Evolutionary conservation across 2,113 vertebrate species (phyloP), one percentile per base, ranked within the genome.

Genomic region (Sceloporus tristichus): DNA sequence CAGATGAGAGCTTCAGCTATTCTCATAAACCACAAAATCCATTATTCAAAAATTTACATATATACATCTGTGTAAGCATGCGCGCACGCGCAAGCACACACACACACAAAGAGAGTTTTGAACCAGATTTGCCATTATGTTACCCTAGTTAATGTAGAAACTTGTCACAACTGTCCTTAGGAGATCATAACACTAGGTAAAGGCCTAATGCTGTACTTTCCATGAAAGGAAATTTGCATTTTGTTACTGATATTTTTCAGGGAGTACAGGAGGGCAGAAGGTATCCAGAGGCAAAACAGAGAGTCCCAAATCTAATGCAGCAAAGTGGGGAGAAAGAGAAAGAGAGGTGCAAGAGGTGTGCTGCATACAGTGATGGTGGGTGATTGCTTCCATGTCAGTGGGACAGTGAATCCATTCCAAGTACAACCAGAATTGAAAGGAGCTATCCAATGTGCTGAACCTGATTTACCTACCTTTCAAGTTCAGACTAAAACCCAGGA

Each of bases 21-120:
- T 92, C 95, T 94, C 94, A 91, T 90, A 90, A 92, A 87, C 71
- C 84, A 92, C 88, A 88, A 92, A 87, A 70, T 85, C 66, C 80
- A 89, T 79, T 95, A 90, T 93, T 91, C 77, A 83, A 85, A 91
- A 86, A 95, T 94, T 91, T 95, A 95, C 93, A 96, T 92, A 93
- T 91, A 91, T 94, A 92, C 92, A 92, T 79, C 54, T 94, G 89
- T 91, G 84, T 25, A 34, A 34, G 34, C 34, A 34, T 34, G 34
- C 34, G 34, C 34, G 34, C 34, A 34, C 34, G 34, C 34, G 34
- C 34, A 34, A 34, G n/a, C n/a, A 95, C 80, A 91, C 91, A 83
- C 93, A 77, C 90, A 95, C 89, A 94, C 27, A 23, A 75, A 29
- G 84, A 70, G 88, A 84, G 13, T 82, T 80, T 21, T 25, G 66